Percentiles rank a stretch among this genome's conserved stretches.
phyloP scores from a whole-genome alignment of 2,113 vertebrate species.

The Hydrochoerus hydrochaeris region DNA sequence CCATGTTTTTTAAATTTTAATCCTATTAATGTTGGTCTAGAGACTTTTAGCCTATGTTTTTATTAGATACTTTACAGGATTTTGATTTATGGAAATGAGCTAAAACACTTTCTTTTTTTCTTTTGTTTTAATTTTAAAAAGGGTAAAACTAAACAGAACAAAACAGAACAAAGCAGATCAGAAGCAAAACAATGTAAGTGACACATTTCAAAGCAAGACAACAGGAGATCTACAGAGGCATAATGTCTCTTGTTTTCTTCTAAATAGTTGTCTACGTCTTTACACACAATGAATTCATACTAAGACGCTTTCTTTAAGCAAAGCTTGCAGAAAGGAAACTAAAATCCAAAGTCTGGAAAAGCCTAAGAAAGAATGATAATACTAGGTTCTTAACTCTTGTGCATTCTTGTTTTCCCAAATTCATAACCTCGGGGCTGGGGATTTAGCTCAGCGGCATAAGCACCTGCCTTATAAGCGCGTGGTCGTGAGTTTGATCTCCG shows the following conservation, averaged over 20 bases:
- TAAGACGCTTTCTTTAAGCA: conserved; percentile 7
- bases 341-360: neutral
- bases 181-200: too few relatives aligned
- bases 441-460: too few relatives aligned
- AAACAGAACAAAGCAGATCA: too few relatives aligned
- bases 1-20: neutral
- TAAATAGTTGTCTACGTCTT: too few relatives aligned
- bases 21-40: neutral
- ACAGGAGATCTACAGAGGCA: too few relatives aligned
- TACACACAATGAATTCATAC: too few relatives aligned
- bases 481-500: too few relatives aligned
- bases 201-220: too few relatives aligned
- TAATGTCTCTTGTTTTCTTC: too few relatives aligned
- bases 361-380: neutral
- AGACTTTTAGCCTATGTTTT: neutral
- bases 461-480: too few relatives aligned
- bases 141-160: too few relatives aligned
- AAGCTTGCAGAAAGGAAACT: neutral
- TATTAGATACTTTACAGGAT: neutral
- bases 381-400: neutral
- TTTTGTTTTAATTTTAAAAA: too few relatives aligned
- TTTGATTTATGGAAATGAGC: neutral
- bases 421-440: neutral
- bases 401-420: neutral
- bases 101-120: neutral